Percentiles rank a stretch among this genome's conserved stretches.
Evolutionary conservation across 2,113 vertebrate species (phyloP).

Genomic region (Archilochus colubris): DNA sequence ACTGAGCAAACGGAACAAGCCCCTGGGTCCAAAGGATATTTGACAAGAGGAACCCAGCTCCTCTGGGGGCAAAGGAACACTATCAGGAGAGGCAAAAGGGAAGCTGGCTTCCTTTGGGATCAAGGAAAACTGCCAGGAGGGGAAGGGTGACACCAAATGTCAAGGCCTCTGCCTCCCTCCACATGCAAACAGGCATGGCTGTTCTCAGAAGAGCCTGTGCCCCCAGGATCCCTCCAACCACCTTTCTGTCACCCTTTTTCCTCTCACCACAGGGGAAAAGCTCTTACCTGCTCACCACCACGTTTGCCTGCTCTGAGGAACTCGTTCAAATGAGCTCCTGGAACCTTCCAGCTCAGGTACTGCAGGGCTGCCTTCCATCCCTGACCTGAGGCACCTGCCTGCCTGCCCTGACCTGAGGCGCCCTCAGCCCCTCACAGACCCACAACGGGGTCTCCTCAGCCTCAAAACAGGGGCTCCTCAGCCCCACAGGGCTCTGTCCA

Average conservation of each 20-base stretch:
- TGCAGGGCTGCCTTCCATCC: too few relatives aligned
- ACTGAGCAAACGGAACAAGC: rapidly evolving
- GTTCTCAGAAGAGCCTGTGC: not conserved
- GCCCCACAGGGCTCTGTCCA: too few relatives aligned
- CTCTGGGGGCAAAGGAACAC: not conserved
- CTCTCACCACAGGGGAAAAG: rapidly evolving
- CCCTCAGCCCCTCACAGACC: not conserved
- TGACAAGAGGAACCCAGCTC: not conserved
- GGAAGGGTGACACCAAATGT: rapidly evolving
- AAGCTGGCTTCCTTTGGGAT: not conserved
- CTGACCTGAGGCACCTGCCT: too few relatives aligned
- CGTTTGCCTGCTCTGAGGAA: rapidly evolving
- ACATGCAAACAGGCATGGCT: not conserved
- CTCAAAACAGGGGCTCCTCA: too few relatives aligned
- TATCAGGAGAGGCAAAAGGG: not conserved
- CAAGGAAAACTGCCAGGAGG: not conserved
- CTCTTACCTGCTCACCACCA: rapidly evolving
- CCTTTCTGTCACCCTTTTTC: too few relatives aligned
- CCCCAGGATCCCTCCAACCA: not conserved
- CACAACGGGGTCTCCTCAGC: too few relatives aligned
- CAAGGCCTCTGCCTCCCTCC: not conserved
- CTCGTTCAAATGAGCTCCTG: rapidly evolving
- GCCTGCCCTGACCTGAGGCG: too few relatives aligned
- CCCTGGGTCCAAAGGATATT: not conserved
- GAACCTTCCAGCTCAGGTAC: too few relatives aligned